These are phyloP conservation scores for Tenualosa thibaudeaui DNA, from an alignment of 2,797 vertebrate species.

Conservation along the genomic window DNA sequence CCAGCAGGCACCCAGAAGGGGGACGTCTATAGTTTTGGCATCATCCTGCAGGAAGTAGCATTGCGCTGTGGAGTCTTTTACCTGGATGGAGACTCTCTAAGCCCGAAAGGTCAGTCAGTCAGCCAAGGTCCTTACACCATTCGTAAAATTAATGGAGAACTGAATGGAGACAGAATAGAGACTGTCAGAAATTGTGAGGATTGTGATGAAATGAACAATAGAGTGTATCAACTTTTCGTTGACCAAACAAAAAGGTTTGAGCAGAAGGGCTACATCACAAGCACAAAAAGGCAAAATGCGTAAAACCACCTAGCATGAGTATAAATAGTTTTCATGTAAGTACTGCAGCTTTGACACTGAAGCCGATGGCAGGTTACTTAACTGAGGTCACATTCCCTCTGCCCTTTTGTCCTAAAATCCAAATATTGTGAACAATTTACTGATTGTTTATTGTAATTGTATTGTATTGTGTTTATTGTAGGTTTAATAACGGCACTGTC, in stretches of 20 bases:
- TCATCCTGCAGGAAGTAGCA: conserved; percentile 93
- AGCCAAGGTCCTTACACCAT: neutral
- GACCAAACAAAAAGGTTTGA: neutral
- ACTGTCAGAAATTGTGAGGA: too few relatives aligned
- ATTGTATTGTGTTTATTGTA: neutral
- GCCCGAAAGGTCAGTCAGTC: conserved; percentile 89
- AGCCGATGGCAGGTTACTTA: too few relatives aligned
- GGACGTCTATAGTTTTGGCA: conserved; percentile 91
- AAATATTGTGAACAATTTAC: neutral
- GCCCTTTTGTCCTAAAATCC: neutral
- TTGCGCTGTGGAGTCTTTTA: conserved; percentile 85
- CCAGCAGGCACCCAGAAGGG: conserved; percentile 86
- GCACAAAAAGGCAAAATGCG: neutral
- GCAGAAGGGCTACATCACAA: neutral
- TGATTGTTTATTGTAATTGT: neutral
- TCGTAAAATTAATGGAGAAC: too few relatives aligned
- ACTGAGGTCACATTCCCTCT: neutral
- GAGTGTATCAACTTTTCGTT: neutral
- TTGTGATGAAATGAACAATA: too few relatives aligned
- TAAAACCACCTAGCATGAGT: neutral
- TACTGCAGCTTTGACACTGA: neutral
- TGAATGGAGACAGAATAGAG: too few relatives aligned
- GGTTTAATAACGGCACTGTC: neutral
- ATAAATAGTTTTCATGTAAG: neutral
- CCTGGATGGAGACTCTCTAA: conserved; percentile 82